Evolutionary conservation across 2,113 vertebrate genomes (phyloP), one percentile per base, ranked within the genome.

Genomic region (Gadus chalcogrammus): DNA sequence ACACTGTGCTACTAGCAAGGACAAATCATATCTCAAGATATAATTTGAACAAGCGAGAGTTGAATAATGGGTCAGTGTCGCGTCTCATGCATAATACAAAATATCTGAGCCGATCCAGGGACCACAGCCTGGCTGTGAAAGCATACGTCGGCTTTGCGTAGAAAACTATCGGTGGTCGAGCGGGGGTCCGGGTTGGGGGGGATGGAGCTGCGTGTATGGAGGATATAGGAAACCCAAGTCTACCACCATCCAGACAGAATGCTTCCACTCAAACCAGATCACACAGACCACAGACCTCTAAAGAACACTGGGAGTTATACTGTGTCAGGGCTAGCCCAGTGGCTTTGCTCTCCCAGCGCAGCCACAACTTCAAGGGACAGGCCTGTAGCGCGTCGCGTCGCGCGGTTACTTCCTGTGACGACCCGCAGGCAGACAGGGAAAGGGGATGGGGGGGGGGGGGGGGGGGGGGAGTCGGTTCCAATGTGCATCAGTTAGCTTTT

Each of bases 211-310:
- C 42, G 42, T 61, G 71, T 77, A 65, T 35, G 66, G 69, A 80
- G 64, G 72, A 73, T 64, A 69, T 76, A 77, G 80, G 83, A 88
- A 89, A 85, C 76, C 72, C 67, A 76, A 82, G 76, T 78, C 82
- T 72, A 73, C 82, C 79, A 81, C 20, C 70, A 86, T 86, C 79
- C 82, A 87, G 86, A 88, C 85, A 84, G 73, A 86, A 85, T 15
- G 74, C 76, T 86, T 86, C 85, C 85, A 85, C 82, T 79, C 52
- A 82, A 82, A 83, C 83, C 86, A 89, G 86, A 89, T 88, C 88
- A 89, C 74, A 88, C 60, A 72, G 78, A 88, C 84, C 88, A 87
- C 88, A 85, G 83, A 70, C 76, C 79, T 78, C 70, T 80, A 82
- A 79, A 88, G 86, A 83, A 81, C 75, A 79, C 82, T 87, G 85